A percentile compares a stretch with the other conserved stretches of the same genome.
phyloP scores from a whole-genome alignment of 1,140 invertebrate genomes.

The Drosophila pectinifera region DNA sequence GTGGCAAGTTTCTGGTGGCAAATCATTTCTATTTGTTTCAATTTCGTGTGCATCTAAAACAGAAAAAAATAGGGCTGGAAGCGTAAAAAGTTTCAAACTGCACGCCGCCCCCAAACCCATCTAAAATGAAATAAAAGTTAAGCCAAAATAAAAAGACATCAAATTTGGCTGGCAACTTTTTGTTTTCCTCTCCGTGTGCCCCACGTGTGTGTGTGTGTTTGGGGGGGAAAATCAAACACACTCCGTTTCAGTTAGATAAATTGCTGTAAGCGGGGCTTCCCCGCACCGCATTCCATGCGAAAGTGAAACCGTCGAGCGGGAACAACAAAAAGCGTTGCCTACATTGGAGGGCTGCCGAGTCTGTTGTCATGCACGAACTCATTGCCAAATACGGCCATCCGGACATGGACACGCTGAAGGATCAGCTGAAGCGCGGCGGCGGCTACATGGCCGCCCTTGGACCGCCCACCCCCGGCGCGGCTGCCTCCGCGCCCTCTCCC shows the following conservation, averaged over 20 bases:
- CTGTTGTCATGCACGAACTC: conserved; percentile 58
- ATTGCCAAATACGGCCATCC: conserved; percentile 51
- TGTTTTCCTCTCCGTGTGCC: too few relatives aligned
- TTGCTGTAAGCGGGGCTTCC: conserved; percentile 26
- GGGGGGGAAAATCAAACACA: conserved; percentile 63
- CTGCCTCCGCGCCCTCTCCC: conserved; percentile 65
- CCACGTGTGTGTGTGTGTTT: conserved; percentile 8
- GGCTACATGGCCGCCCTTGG: conserved; percentile 49
- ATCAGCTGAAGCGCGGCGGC: conserved; percentile 64
- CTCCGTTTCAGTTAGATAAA: conserved; percentile 68
- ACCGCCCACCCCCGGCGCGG: conserved; percentile 30
- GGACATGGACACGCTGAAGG: conserved; percentile 66
- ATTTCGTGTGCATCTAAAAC: conserved; percentile 56
- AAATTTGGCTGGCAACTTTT: conserved; percentile 40
- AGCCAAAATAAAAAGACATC: conserved; percentile 63
- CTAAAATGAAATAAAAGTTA: conserved; percentile 74
- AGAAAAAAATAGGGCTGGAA: conserved; percentile 30
- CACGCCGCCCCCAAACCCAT: conserved; percentile 3
- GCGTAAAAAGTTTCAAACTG: conserved; percentile 52
- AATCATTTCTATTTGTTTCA: conserved; percentile 73
- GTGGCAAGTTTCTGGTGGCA: conserved; percentile 48
- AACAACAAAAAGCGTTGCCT: conserved; percentile 58
- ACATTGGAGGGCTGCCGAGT: conserved; percentile 46
- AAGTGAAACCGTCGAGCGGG: conserved; percentile 59
- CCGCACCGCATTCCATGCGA: conserved; percentile 26